Base-by-base conservation (phyloP, 2,797 vertebrate genomes). In the Danio tinwini region DNA sequence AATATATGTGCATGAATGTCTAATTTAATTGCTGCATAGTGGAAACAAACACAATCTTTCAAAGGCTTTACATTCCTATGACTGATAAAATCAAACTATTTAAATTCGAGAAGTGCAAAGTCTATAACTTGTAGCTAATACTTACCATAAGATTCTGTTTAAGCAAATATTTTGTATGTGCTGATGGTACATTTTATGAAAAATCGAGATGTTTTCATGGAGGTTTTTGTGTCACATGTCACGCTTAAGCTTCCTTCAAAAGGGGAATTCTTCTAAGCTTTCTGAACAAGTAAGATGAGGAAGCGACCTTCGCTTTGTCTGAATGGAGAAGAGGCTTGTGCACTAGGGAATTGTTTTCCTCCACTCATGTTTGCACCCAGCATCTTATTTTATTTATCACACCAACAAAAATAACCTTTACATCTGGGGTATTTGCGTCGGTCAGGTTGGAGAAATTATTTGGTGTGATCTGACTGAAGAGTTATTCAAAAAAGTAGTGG, bases 321-420 rank as follows among this genome's bases (percentile, higher is more conserved):
- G 74, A 53, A 72, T 16, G 29, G 67, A 7, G 7, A 19, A 19
- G 29, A 42, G 8, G 39, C 49, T 44, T 53, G 21, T 77, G 52
- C 63, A 77, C 42, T 19, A 19, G 19, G 6, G 7, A 62, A 72
- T 39, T 45, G 7, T 53, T 37, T 58, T 58, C 1, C 5, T 5
- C 11, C 6, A 17, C 59, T 67, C 50, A 55, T 74, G 79, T 78
- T 56, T 81, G 69, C 64, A 50, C 70, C 40, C 53, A 67, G 68
- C 21, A 47, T 61, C 72, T 70, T 80, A 82, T 71, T 85, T 82
- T 83, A 81, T 85, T 81, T 76, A 79, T 83, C 76, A 53, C 68
- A 80, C 55, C 10, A 68, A 55, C 62, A 70, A 44, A 56, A 68
- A 69, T 76, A 78, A 80, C 76, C 76, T 83, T 85, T 80, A 76